Evolutionary conservation across 2,113 vertebrate species (phyloP).

Genomic region (Columba livia): DNA sequence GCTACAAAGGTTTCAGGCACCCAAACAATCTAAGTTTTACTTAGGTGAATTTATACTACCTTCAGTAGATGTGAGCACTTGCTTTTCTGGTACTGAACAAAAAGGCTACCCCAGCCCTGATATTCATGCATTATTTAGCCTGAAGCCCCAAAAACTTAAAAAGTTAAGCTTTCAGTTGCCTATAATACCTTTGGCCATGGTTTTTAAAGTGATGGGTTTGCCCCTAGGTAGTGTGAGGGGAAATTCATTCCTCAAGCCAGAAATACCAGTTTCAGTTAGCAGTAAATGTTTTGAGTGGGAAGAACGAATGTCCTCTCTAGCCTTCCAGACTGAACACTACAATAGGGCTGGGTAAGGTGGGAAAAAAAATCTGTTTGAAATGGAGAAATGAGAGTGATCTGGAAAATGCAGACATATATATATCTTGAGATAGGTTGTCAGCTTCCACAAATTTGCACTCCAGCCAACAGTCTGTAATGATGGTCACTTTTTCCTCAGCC

Average conservation of each 20-base stretch:
- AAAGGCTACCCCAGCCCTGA: neutral
- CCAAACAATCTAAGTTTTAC: neutral
- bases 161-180: neutral
- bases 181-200: neutral
- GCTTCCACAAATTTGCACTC: neutral
- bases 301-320: neutral
- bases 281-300: neutral
- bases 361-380: neutral
- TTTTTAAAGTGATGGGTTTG: neutral
- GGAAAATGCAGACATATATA: neutral
- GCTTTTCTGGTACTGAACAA: neutral
- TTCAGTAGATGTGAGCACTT: neutral
- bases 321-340: neutral
- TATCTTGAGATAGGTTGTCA: neutral
- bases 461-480: neutral
- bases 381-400: neutral
- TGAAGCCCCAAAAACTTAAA: neutral
- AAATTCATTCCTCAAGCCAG: neutral
- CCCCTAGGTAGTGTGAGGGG: rapidly evolving
- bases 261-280: neutral
- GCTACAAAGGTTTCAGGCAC: neutral
- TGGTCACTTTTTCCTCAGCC: neutral
- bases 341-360: neutral
- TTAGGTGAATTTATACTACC: neutral
- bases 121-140: neutral